Evolutionary conservation across 2,113 vertebrate species (phyloP), one percentile per base, ranked within the genome.

Genomic region (Regulus satrapa): DNA sequence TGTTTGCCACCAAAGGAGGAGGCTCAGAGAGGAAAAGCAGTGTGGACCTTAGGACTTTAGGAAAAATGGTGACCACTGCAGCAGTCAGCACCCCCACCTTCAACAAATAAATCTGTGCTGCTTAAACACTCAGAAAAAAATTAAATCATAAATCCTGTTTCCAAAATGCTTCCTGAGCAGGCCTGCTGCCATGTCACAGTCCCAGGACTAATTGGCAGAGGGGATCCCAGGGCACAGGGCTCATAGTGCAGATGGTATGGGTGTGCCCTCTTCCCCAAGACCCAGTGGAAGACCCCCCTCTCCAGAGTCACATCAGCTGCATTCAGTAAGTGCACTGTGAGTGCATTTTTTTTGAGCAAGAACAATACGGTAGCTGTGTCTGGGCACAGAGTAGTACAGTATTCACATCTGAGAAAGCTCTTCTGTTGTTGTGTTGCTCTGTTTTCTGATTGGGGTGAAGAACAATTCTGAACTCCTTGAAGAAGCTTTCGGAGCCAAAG

Each of bases 221-320:
- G 26, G 17, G 19, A 85, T 52, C 26, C 38, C 40, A 66, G 13
- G 41, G 11, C 38, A 10, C 14, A 51, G 26, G 17, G 5, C 6
- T 82, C 43, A 54, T 19, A 40, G 6, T 0, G 0, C 24, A 74
- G 38, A 21, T 0, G 2, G 32, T 3, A 0, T 0, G 2, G 8
- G 11, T 8, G 18, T 41, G 6, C 13, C 9, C 32, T 64, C 23
- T 12, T 83, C 20, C 20, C 5, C 41, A 69, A 16, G 9, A 71
- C 17, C 7, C 16, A 18, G 16, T 34, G 18, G 31, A 67, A 91
- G 51, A 45, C 2, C 3, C 6, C 10, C 5, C 4, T 26, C 58
- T 34, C 23, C 32, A 34, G 29, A 49, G 12, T 46, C 7, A 0
- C 67, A 69, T 17, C 32, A 58, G 26, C 18, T 73, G 62, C 41